Evolutionary conservation across 1,140 invertebrate genomes (phyloP), one percentile per base, ranked within the genome.

Genomic region (Ectropis grisescens): DNA sequence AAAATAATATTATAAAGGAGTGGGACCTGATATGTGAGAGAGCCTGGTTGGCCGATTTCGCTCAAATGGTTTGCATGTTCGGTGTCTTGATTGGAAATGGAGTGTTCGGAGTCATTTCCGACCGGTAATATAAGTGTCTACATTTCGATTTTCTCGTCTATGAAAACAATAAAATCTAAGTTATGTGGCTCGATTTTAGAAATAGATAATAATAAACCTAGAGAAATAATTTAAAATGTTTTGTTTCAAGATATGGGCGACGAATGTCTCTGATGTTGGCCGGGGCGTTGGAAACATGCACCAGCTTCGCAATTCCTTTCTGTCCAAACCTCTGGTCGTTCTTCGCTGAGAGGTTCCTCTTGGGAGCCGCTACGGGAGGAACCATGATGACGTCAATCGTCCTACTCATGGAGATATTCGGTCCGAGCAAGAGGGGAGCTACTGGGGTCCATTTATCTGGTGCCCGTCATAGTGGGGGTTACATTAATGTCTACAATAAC

Each of bases 1-100:
- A 33, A 6, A 43, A 39, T 15, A 44, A 33, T 1, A 55, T 55
- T 1, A 47, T 55, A 8, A 47, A 47, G 6, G 28, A 55, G 80
- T 92, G 88, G 87, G 66, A 90, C 60, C 71, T 92, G 8, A 85
- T 90, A 0, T 92, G 90, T 28, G 78, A 84, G 1, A 68, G 60
- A 24, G 50, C 58, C 8, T 85, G 85, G 46, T 51, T 90, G 25
- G 81, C 84, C 0, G 89, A 88, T 65, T 55, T 91, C 1, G 85
- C 85, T 0, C 90, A 91, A 52, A 61, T 47, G 2, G 29, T 60
- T 5, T 45, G 40, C 8, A 60, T 60, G 59, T 44, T 61, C 11
- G 62, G 62, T 27, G 53, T 64, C 1, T 33, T 67, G 5, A 35
- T 67, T 2, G 62, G 62, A 5, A 67, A 59, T 39, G 37, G 57